A percentile compares a stretch with the other conserved stretches of the same genome.
Evolutionary conservation across 2,113 vertebrate species (phyloP).

Genomic region (Trachemys scripta): DNA sequence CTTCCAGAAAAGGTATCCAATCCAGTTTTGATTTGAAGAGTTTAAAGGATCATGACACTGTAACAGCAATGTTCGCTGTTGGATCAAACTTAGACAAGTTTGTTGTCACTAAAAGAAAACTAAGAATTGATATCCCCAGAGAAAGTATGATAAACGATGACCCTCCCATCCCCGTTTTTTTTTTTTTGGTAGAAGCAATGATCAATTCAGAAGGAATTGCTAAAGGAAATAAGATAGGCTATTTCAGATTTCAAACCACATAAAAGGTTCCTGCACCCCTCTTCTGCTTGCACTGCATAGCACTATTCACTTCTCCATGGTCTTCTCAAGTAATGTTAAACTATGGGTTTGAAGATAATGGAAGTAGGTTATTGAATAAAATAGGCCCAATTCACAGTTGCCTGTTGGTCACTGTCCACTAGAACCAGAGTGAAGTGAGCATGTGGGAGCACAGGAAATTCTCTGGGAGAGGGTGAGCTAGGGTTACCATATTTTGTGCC

Average conservation of each 20-base stretch:
- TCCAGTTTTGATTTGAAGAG: not conserved
- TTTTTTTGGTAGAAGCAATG: not conserved
- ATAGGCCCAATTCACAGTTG: not conserved
- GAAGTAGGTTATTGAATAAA: not conserved
- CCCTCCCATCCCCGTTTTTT: too few species aligned
- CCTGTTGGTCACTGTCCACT: not conserved
- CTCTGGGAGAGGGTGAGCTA: not conserved
- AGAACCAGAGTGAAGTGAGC: not conserved
- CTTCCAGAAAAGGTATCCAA: not conserved
- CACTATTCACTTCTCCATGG: not conserved
- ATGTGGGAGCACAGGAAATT: not conserved
- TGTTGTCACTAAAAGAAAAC: not conserved
- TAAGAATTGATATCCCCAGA: not conserved
- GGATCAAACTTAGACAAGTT: too few species aligned
- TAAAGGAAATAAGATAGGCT: not conserved
- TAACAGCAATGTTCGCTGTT: not conserved
- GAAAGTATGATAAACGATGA: not conserved
- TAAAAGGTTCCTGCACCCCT: not conserved
- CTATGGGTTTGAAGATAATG: not conserved
- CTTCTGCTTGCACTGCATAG: not conserved
- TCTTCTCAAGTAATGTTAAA: not conserved
- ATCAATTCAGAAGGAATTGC: not conserved
- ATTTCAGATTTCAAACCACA: not conserved
- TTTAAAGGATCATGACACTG: not conserved
- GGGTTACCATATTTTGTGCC: too few species aligned